Evolutionary conservation across 2,888 invertebrate species (phyloP), one percentile per base, ranked within the genome.

Genomic region (Neuroscelio doddi): DNA sequence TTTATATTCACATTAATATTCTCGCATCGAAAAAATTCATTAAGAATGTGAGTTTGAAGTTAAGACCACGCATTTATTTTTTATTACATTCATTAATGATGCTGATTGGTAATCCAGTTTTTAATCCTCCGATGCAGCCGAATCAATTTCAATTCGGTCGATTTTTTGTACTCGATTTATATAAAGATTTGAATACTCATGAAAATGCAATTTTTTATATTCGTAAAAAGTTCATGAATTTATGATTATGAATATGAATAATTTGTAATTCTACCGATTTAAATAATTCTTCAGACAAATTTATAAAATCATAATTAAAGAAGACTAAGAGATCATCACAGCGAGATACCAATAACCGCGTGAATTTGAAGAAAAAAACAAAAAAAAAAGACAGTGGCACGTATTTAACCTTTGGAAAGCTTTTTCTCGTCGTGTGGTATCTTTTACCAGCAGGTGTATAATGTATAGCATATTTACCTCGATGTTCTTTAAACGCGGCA

Each of bases 11-110:
- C n/a, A n/a, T n/a, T n/a, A n/a, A n/a, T n/a, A n/a, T n/a, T n/a
- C n/a, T n/a, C n/a, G n/a, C n/a, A n/a, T n/a, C n/a, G n/a, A n/a
- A 55, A 46, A 29, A 53, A 53, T 62, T 55, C 30, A 50, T 44
- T 10, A 44, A 50, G 50, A 50, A 55, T 61, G 53, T 61, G 29
- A 17, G 38, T 17, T n/a, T n/a, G n/a, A n/a, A n/a, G n/a, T n/a
- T n/a, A 16, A 17, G 15, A 41, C 27, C 17, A 27, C 12, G 36
- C 16, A 3, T 12, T 27, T 39, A 12, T 21, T 32, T 49, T 46
- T 46, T 29, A 47, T 15, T 7, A 21, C 26, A 21, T 21, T 17
- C 27, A 27, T 50, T 38, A 16, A 36, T 30, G 26, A 46, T 36
- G 42, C 38, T 46, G 50, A 50, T 58, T 58, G 50, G 12, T 39